phyloP scores from a whole-genome alignment of 2,797 vertebrate genomes.

The Sebastes cheni region DNA sequence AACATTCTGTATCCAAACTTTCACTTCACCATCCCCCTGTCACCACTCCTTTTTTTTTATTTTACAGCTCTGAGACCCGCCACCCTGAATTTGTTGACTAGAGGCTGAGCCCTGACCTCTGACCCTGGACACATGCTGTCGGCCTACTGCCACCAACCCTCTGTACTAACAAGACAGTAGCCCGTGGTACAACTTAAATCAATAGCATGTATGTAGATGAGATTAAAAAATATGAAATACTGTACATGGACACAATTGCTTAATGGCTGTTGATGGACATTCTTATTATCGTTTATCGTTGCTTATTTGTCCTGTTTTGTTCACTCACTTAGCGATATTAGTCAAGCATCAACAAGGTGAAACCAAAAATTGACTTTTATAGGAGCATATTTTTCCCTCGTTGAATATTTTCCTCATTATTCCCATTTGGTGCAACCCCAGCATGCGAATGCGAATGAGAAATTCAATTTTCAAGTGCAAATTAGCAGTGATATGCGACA shows the following conservation, averaged over 20 bases:
- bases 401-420: slow-evolving; percentile 1
- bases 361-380: slow-evolving; percentile 4
- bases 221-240: background rate
- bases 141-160: slow-evolving; percentile 20
- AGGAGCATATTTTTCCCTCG: background rate
- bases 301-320: background rate
- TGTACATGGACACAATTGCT: background rate
- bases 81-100: slow-evolving; percentile 29
- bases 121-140: slow-evolving; percentile 47
- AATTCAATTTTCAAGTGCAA: slow-evolving; percentile 39
- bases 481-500: slow-evolving; percentile 16
- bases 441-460: slow-evolving; percentile 9
- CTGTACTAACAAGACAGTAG: slow-evolving; percentile 21
- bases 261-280: background rate
- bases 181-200: background rate
- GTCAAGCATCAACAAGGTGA: background rate
- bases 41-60: background rate
- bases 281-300: background rate
- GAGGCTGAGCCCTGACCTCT: slow-evolving; percentile 58
- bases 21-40: background rate
- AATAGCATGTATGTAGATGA: slow-evolving; percentile 3
- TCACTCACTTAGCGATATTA: background rate
- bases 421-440: slow-evolving; percentile 9
- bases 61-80: slow-evolving; percentile 31
- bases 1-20: background rate